Conservation (phyloP, 2,113 vertebrate species). For the Baryphthengus martii region DNA sequence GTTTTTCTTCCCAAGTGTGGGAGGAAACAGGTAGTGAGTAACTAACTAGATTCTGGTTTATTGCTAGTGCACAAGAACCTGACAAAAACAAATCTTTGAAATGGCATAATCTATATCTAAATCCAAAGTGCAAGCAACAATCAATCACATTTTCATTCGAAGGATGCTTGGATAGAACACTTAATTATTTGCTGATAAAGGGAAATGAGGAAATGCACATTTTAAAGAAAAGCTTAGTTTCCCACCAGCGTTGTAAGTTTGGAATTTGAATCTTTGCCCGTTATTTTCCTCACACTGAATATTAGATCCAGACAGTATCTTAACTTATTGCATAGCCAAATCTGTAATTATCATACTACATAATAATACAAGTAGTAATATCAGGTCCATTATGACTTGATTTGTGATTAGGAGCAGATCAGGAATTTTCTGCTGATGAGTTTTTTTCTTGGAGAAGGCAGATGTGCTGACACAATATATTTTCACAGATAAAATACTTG, state of each 20-base stretch:
- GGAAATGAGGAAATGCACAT: background rate
- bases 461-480: background rate
- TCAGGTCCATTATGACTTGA: background rate
- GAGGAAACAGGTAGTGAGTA: background rate
- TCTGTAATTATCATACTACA: background rate
- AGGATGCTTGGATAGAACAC: background rate
- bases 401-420: background rate
- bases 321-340: background rate
- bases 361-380: background rate
- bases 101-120: background rate
- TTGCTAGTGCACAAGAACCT: background rate
- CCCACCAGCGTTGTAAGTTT: background rate
- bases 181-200: background rate
- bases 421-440: background rate
- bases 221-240: background rate
- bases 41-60: background rate
- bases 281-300: background rate
- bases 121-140: background rate
- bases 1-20: background rate
- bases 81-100: background rate
- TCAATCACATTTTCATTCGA: background rate
- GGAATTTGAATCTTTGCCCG: background rate
- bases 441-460: background rate
- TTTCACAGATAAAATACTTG: background rate
- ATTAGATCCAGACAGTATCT: background rate